phyloP scores from a whole-genome alignment of 2,113 vertebrate genomes.

The Canis aureus region DNA sequence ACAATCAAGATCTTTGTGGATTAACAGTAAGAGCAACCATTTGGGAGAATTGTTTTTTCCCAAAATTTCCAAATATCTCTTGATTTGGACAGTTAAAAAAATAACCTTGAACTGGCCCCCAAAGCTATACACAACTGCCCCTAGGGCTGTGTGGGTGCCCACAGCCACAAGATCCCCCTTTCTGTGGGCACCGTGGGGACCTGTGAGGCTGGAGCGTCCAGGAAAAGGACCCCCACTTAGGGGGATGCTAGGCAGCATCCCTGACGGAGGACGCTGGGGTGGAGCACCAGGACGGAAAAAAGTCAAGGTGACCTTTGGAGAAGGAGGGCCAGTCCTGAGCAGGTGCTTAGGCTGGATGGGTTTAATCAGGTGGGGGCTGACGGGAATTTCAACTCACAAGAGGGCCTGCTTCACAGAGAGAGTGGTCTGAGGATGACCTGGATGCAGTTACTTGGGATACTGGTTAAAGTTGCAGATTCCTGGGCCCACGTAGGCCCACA shows the following conservation, averaged over 20 bases:
- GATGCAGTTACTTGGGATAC: not conserved
- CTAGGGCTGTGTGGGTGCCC: not conserved
- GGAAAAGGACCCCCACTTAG: not conserved
- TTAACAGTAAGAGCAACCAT: not conserved
- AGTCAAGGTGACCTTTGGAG: not conserved
- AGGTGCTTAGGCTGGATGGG: not conserved
- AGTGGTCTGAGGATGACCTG: fast-evolving
- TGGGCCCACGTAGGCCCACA: not conserved
- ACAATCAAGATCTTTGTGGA: not conserved
- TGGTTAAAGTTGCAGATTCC: not conserved
- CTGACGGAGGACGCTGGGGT: fast-evolving
- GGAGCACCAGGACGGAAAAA: not conserved
- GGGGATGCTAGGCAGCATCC: too few species aligned
- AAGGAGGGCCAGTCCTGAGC: not conserved
- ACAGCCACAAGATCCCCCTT: not conserved
- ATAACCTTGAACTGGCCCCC: not conserved
- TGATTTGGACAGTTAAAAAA: not conserved
- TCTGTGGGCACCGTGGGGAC: not conserved
- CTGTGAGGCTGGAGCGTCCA: not conserved
- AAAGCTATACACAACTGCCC: not conserved
- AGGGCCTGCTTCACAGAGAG: not conserved
- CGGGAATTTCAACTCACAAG: not conserved
- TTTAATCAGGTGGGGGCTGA: not conserved
- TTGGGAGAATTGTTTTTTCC: not conserved
- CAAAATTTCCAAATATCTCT: not conserved